phyloP scores from a whole-genome alignment of 1,140 invertebrate genomes.

The Drosophila bipectinata region DNA sequence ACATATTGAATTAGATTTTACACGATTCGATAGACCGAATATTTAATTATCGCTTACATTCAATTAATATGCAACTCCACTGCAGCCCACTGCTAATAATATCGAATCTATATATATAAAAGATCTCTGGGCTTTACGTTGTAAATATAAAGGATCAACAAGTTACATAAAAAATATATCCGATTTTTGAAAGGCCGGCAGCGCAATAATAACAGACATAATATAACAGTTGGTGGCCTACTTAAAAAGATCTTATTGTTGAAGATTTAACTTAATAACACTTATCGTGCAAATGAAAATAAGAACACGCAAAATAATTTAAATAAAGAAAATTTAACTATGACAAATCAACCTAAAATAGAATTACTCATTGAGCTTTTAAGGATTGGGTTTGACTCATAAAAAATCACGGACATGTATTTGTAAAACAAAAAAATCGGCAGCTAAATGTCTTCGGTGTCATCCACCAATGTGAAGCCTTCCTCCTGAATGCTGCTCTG shows the following conservation, averaged over 20 bases:
- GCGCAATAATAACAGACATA: constrained; percentile 42
- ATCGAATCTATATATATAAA: constrained; percentile 8
- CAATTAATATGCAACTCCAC: constrained; percentile 73
- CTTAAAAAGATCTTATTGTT: constrained; percentile 76
- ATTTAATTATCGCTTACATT: constrained; percentile 77
- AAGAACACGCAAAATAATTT: constrained; percentile 75
- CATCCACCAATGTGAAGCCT: constrained; percentile 62
- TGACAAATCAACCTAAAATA: constrained; percentile 51
- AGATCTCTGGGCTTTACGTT: constrained; percentile 40
- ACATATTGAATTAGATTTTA: constrained; percentile 75
- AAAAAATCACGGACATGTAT: constrained; percentile 45
- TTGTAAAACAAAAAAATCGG: constrained; percentile 5
- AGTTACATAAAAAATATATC: constrained; percentile 61
- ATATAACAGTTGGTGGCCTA: constrained; percentile 54
- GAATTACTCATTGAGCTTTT: constrained; percentile 10
- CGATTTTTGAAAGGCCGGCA: constrained; percentile 59
- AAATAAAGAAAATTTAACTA: constrained; percentile 76
- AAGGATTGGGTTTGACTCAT: not conserved
- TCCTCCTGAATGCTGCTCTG: constrained; percentile 12
- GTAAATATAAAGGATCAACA: constrained; percentile 71
- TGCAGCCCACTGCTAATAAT: constrained; percentile 59
- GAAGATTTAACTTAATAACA: constrained; percentile 77
- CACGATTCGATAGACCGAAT: constrained; percentile 50
- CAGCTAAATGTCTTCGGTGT: constrained; percentile 38
- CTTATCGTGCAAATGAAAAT: constrained; percentile 70